Conservation (phyloP, 2,888 invertebrate genomes). For the Trissoscelio sp. region DNA sequence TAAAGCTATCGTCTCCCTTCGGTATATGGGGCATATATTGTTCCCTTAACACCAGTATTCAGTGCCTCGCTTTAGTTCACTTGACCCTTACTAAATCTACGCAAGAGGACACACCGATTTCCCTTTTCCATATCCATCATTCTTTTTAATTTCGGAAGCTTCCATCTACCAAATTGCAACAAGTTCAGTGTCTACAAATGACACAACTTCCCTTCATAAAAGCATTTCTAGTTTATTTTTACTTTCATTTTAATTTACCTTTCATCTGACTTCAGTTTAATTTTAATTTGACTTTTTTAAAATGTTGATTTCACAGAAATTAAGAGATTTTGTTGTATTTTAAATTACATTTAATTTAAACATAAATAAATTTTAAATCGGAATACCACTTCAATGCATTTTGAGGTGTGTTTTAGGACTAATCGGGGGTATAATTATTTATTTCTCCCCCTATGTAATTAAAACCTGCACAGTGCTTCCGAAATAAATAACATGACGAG, state of each 20-base stretch:
- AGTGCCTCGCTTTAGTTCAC: slow-evolving; percentile 79
- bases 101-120: slow-evolving; percentile 68
- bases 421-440: not conserved
- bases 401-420: slow-evolving; percentile 47
- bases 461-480: slow-evolving; percentile 19
- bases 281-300: too few relatives aligned
- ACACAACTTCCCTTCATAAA: slow-evolving; percentile 66
- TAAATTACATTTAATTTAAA: too few relatives aligned
- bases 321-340: too few relatives aligned
- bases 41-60: slow-evolving; percentile 80
- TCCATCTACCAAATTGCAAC: slow-evolving; percentile 51
- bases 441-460: too few relatives aligned
- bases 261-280: too few relatives aligned
- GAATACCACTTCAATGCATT: too few relatives aligned
- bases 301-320: too few relatives aligned
- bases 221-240: slow-evolving; percentile 38
- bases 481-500: slow-evolving; percentile 5
- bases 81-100: slow-evolving; percentile 77
- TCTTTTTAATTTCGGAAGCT: slow-evolving; percentile 55
- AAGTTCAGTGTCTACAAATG: slow-evolving; percentile 22
- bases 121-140: slow-evolving; percentile 57
- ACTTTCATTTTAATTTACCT: too few relatives aligned
- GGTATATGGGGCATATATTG: slow-evolving; percentile 76
- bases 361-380: too few relatives aligned
- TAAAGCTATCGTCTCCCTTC: slow-evolving; percentile 80